Conservation (phyloP, 2,113 vertebrate genomes). For the Dolichotis patagonum region DNA sequence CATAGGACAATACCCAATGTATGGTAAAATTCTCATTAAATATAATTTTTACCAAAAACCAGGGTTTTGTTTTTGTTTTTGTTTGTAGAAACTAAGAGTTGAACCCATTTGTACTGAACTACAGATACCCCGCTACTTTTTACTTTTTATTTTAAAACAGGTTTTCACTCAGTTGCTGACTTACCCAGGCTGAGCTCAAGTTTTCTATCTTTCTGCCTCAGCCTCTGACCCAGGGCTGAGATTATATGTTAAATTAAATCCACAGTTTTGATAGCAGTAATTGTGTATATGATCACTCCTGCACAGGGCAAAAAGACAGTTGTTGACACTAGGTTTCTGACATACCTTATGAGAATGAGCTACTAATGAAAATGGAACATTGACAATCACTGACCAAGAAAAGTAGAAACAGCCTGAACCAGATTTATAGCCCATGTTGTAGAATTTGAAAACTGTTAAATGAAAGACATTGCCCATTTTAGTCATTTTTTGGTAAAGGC, state of each 20-base stretch:
- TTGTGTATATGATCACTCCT: not conserved
- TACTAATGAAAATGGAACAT: not conserved
- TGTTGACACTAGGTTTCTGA: not conserved
- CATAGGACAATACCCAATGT: not conserved
- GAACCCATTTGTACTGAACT: not conserved
- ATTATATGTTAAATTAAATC: not conserved
- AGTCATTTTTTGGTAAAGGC: not conserved
- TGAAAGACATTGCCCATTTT: not conserved
- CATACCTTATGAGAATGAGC: not conserved
- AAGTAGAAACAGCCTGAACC: not conserved
- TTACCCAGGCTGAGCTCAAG: not conserved
- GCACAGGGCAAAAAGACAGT: not conserved
- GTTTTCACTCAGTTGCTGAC: not conserved
- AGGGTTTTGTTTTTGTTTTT: not conserved
- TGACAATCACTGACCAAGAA: not conserved
- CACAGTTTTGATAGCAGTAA: not conserved
- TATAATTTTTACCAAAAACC: not conserved
- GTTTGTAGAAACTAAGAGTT: not conserved
- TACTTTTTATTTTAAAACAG: not conserved
- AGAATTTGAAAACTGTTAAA: not conserved
- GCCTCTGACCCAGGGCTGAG: too few species aligned
- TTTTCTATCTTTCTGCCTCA: not conserved
- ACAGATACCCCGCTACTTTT: not conserved
- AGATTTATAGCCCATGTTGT: not conserved
- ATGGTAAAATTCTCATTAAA: not conserved